Base-by-base conservation (phyloP, 2,113 vertebrate genomes). In the Dissostichus mawsoni region DNA sequence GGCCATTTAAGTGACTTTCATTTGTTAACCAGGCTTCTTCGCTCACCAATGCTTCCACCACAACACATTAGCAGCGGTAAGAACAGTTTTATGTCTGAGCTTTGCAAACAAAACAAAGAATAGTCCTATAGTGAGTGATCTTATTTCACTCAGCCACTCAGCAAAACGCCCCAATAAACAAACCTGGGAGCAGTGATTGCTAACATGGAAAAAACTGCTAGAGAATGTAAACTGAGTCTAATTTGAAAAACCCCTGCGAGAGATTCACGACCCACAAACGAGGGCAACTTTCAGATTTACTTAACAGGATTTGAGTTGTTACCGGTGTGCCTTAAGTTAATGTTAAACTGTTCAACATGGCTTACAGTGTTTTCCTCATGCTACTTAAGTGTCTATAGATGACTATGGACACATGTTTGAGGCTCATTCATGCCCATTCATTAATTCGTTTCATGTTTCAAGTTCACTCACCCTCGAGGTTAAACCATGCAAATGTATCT, bases 271-370 rank as follows among this genome's bases (percentile, higher is more conserved):
- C 55, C 25, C 76, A 65, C 73, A 61, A 56, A 68, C 68, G 67
- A 50, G 44, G 48, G 78, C 36, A 58, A 59, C 67, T 73, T 69
- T 69, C 29, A 67, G 50, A 63, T 73, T 76, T 44, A 71, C 70
- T 57, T 48, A 78, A 65, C 13, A 20, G 59, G 48, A 58, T 52
- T 33, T 57, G 2, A 64, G 75, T 63, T 71, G 45, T 57, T 18
- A 65, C 11, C n/a, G 9, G 12, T 41, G 23, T 53, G 14, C 14
- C 14, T 52, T 11, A 52, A 65, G 13, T 50, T 6, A 50, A 23
- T 52, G 73, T 70, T 52, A 13, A 52, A 17, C 17, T 52, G 44
- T 63, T 48, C 11, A 72, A 23, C 23, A 16, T 56, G 48, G n/a
- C 61, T 55, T 2, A 47, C 11, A 53, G 41, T 18, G 57, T 68